phyloP scores from a whole-genome alignment of 1,140 invertebrate genomes.

The Sweltsa coloradensis region DNA sequence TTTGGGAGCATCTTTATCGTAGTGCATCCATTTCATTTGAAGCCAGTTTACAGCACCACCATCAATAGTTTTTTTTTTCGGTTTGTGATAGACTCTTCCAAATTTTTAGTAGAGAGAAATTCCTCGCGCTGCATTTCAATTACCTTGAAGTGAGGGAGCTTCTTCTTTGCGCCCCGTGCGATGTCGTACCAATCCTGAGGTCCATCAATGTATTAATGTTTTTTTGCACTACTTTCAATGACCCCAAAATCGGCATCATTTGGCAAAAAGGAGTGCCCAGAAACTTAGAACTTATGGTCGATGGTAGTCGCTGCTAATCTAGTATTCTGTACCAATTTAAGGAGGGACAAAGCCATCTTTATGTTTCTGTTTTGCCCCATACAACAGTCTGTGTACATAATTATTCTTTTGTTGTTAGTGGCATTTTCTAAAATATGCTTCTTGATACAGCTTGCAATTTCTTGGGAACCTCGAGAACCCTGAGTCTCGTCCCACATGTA shows the following conservation, averaged over 20 bases:
- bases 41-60: conserved; percentile 7
- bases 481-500: conserved; percentile 19
- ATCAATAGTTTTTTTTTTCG: conserved; percentile 5
- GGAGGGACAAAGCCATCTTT: conserved; percentile 19
- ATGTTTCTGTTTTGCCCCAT: conserved; percentile 23
- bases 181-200: conserved; percentile 4
- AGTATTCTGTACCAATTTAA: conserved; percentile 20
- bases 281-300: conserved; percentile 22
- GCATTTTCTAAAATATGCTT: conserved; percentile 20
- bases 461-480: conserved; percentile 20
- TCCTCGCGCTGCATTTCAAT: conserved; percentile 7
- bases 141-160: conserved; percentile 5
- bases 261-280: conserved; percentile 20
- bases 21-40: conserved; percentile 12
- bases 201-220: not conserved
- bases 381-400: conserved; percentile 22
- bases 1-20: no score
- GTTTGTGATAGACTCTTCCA: conserved; percentile 9
- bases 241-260: conserved; percentile 19
- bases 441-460: conserved; percentile 17
- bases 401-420: conserved; percentile 18
- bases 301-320: conserved; percentile 20
- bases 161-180: conserved; percentile 2
- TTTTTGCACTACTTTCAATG: conserved; percentile 8
- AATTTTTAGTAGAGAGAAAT: conserved; percentile 2